Evolutionary conservation across 2,113 vertebrate genomes (phyloP).

Genomic region (Etia nguti): DNA sequence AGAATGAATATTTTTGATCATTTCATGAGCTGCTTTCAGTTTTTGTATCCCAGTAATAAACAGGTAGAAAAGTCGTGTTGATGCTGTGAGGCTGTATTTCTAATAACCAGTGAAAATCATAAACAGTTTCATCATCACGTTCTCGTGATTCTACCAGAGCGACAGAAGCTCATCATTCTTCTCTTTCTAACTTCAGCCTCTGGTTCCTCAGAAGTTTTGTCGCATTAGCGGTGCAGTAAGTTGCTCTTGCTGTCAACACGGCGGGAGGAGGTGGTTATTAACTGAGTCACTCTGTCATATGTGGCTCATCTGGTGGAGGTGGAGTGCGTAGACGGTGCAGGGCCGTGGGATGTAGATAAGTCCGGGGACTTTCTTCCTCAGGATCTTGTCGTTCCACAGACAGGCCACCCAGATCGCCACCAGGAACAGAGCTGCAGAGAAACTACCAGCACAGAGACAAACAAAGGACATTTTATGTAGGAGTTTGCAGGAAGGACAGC

Average conservation of each 20-base stretch:
- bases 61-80: not conserved
- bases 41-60: not conserved
- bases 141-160: not conserved
- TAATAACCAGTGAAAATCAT: not conserved
- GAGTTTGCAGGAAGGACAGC: not conserved
- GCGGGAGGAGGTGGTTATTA: rapidly evolving
- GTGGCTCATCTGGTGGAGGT: not conserved
- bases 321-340: constrained; percentile 83
- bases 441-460: constrained; percentile 45
- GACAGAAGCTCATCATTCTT: not conserved
- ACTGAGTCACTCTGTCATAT: not conserved
- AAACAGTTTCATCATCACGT: rapidly evolving
- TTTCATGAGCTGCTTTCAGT: not conserved
- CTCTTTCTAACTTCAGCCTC: rapidly evolving
- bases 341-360: constrained; percentile 89
- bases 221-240: not conserved
- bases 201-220: not conserved
- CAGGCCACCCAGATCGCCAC: constrained; percentile 81
- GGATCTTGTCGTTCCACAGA: constrained; percentile 81
- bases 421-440: constrained; percentile 75
- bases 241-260: rapidly evolving
- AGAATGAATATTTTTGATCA: rapidly evolving
- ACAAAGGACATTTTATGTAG: not conserved
- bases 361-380: constrained; percentile 83
- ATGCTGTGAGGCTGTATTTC: not conserved